phyloP scores from a whole-genome alignment of 2,113 vertebrate genomes.

The Emydocephalus ijimae region DNA sequence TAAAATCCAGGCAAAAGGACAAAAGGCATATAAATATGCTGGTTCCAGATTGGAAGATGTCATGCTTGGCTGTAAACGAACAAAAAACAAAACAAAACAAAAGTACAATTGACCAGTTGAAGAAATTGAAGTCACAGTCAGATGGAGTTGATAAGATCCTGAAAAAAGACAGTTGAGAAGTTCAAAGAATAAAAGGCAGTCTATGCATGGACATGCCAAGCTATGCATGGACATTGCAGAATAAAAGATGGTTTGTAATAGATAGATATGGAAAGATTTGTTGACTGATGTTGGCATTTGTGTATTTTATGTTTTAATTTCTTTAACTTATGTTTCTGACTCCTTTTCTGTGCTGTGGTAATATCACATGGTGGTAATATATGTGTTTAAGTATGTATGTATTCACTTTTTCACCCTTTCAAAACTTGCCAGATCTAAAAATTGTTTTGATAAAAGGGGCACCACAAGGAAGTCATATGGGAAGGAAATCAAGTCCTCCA shows the following conservation, averaged over 20 bases:
- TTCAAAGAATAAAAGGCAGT: background rate
- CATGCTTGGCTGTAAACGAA: constrained; percentile 43
- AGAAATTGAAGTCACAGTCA: background rate
- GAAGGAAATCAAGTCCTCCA: background rate
- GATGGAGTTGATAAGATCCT: background rate
- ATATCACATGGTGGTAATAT: background rate
- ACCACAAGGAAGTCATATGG: background rate
- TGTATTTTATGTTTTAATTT: background rate
- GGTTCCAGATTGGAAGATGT: constrained; percentile 49
- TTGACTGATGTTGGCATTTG: background rate
- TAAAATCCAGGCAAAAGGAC: constrained; percentile 37
- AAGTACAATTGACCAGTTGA: background rate
- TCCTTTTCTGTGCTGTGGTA: background rate
- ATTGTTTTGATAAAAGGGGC: background rate
- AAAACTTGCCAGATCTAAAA: background rate
- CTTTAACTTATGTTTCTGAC: background rate
- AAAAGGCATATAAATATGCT: constrained; percentile 34
- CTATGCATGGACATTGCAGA: background rate
- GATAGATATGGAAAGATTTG: background rate
- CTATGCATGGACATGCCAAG: background rate
- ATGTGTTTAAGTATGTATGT: background rate
- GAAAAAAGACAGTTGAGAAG: background rate
- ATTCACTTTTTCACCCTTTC: background rate
- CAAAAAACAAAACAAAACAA: background rate
- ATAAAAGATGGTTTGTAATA: background rate